phyloP scores from a whole-genome alignment of 2,113 vertebrate species.

The Guaruba guarouba region DNA sequence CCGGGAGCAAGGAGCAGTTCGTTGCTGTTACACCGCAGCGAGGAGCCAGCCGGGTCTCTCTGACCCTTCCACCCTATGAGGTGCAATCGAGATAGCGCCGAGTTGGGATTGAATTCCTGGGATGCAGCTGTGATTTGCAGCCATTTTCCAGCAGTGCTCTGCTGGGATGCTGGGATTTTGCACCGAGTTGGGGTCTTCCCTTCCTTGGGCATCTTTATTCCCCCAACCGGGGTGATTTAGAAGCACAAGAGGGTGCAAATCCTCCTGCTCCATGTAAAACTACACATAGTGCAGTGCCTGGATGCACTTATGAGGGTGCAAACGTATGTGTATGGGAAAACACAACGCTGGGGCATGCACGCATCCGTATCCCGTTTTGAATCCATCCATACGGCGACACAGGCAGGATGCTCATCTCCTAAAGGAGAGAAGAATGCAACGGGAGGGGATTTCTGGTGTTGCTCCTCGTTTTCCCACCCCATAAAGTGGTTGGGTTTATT shows the following conservation, averaged over 20 bases:
- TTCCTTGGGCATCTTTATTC: too few relatives aligned
- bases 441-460: neutral
- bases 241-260: neutral
- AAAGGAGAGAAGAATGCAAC: neutral
- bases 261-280: neutral
- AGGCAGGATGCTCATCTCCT: too few relatives aligned
- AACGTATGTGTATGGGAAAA: neutral
- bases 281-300: rapidly evolving
- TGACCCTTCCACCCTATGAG: constrained; percentile 64
- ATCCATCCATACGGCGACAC: rapidly evolving
- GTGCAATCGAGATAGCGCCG: constrained; percentile 60
- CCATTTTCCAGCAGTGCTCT: constrained; percentile 8
- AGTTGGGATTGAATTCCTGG: constrained; percentile 71
- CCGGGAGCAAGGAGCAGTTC: neutral
- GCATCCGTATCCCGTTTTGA: rapidly evolving
- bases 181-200: rapidly evolving
- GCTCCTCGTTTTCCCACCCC: neutral
- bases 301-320: neutral
- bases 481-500: rapidly evolving
- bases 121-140: constrained; percentile 60
- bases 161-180: too few relatives aligned
- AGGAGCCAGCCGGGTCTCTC: neutral
- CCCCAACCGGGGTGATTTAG: rapidly evolving
- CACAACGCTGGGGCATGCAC: rapidly evolving
- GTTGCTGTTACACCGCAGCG: neutral